Evolutionary conservation across 2,888 invertebrate species (phyloP).

Genomic region (Cetonia aurata): DNA sequence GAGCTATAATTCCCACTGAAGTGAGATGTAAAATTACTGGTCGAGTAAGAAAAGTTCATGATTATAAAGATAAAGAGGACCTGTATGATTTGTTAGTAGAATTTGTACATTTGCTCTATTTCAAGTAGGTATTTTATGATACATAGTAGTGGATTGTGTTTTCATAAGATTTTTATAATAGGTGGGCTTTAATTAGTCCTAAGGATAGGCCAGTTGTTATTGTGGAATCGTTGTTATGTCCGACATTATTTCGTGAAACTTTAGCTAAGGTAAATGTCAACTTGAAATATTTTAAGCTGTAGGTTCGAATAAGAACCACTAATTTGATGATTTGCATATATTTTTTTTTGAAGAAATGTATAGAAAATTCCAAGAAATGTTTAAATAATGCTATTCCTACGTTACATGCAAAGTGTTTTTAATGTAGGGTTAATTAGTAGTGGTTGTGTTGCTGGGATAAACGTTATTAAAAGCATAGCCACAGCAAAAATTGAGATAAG

Average conservation of each 20-base stretch:
- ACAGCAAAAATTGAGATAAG: too few species aligned
- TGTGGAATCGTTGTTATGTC: conserved; percentile 90
- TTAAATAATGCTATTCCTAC: too few species aligned
- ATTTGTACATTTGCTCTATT: conserved; percentile 89
- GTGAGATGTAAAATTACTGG: conserved; percentile 77
- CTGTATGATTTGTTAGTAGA: conserved; percentile 89
- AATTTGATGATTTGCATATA: too few species aligned
- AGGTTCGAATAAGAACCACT: too few species aligned
- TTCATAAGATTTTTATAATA: conserved; percentile 63
- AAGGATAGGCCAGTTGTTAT: conserved; percentile 93
- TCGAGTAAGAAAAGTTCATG: conserved; percentile 72
- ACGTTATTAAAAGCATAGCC: too few species aligned
- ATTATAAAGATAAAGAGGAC: conserved; percentile 76
- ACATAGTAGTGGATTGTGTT: neutral
- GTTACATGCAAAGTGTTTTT: too few species aligned
- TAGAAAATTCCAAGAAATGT: too few species aligned
- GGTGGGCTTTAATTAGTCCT: conserved; percentile 90
- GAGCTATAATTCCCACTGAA: conserved; percentile 87
- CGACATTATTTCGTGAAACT: conserved; percentile 85
- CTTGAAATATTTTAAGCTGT: too few species aligned
- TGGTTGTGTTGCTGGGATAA: too few species aligned
- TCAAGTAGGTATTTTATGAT: conserved; percentile 73
- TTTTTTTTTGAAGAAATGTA: too few species aligned
- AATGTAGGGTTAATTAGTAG: too few species aligned
- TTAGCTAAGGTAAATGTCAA: conserved; percentile 79